Percentiles rank a stretch among this genome's conserved stretches.
phyloP scores from a whole-genome alignment of 2,113 vertebrate species.

The Pimephales promelas region DNA sequence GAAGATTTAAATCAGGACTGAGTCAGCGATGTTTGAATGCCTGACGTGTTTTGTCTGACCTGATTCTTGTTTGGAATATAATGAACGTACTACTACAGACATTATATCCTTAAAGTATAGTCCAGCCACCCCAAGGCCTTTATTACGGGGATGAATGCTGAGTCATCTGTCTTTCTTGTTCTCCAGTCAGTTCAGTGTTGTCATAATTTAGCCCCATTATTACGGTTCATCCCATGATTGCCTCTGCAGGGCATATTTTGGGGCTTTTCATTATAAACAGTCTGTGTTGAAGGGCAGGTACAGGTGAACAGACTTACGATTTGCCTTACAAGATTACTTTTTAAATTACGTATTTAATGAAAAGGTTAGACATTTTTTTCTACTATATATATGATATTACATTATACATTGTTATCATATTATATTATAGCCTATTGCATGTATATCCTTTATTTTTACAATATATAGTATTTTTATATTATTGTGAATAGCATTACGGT shows the following conservation, averaged over 20 bases:
- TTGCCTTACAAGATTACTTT: background rate
- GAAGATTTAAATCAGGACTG: background rate
- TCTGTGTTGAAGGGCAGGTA: background rate
- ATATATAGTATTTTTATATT: background rate
- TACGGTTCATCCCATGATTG: conserved; percentile 21
- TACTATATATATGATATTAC: background rate
- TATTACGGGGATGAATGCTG: conserved; percentile 34
- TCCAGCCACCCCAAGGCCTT: conserved; percentile 14
- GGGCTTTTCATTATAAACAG: conserved; percentile 15
- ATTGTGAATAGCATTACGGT: background rate
- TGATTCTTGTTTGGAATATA: conserved; percentile 17
- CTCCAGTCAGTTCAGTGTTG: background rate
- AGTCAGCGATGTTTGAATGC: conserved; percentile 23
- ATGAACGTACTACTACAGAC: conserved; percentile 8
- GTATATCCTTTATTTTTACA: background rate
- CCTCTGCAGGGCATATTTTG: conserved; percentile 17
- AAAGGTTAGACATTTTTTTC: background rate
- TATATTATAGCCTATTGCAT: background rate
- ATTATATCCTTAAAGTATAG: conserved; percentile 30
- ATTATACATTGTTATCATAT: background rate
- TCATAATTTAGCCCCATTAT: conserved; percentile 25
- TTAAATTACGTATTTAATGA: background rate
- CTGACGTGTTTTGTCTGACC: background rate
- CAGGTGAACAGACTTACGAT: background rate
- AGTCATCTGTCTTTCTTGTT: conserved; percentile 3